These are phyloP conservation scores for Nysson spinosus DNA, from an alignment of 2,888 invertebrate species.

Conservation along the genomic window DNA sequence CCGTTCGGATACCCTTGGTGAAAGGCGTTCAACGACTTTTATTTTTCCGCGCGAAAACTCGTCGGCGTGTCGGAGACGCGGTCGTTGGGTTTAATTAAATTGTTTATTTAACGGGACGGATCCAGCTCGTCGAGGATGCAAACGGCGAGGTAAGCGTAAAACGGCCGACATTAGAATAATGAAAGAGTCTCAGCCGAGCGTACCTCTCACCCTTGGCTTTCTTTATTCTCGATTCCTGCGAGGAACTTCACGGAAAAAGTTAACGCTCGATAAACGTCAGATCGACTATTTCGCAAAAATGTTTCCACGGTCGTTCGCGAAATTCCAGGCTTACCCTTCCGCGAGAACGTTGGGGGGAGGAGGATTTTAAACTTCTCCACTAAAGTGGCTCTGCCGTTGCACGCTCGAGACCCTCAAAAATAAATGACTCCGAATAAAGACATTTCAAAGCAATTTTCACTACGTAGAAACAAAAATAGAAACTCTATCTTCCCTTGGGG, in stretches of 20 bases:
- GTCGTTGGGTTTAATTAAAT: conserved; percentile 63
- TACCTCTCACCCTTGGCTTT: conserved; percentile 22
- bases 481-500: no score
- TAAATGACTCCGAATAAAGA: no score
- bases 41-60: conserved; percentile 2
- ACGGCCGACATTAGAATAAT: conserved; percentile 53
- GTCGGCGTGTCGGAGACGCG: conserved; percentile 28
- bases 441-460: no score
- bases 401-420: no score
- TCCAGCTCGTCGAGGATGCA: conserved; percentile 12
- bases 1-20: no score
- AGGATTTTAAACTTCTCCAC: no score
- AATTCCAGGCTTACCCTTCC: no score
- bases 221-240: conserved; percentile 14
- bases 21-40: background rate
- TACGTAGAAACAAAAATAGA: no score
- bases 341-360: no score
- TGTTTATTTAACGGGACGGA: conserved; percentile 57
- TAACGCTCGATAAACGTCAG: conserved; percentile 16
- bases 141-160: conserved; percentile 17
- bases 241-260: conserved; percentile 2
- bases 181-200: conserved; percentile 42
- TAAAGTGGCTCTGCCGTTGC: no score
- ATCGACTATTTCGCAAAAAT: no score
- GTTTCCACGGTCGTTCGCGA: background rate